Evolutionary conservation across 2,888 invertebrate species (phyloP).

Genomic region (Lasioglossum figueresi): DNA sequence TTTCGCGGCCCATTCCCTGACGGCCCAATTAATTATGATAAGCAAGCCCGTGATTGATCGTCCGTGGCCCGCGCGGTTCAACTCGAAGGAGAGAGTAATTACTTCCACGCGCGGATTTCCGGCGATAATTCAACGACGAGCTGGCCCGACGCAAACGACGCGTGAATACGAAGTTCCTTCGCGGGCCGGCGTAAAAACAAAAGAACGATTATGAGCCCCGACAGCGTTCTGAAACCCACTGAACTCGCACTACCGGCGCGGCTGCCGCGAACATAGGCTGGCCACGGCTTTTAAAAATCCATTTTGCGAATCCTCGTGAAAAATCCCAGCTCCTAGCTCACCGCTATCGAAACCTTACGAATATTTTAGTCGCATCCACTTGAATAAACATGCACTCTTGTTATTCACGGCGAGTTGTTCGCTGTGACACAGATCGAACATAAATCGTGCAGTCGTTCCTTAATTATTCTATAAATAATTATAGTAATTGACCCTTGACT

Average conservation of each 20-base stretch:
- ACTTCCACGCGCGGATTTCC: conserved; percentile 58
- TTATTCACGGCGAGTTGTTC: background rate
- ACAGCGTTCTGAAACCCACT: background rate
- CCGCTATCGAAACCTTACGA: background rate
- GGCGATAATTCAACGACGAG: conserved; percentile 54
- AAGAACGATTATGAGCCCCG: conserved; percentile 29
- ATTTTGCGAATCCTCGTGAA: background rate
- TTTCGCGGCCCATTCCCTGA: background rate
- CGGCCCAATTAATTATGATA: conserved; percentile 66
- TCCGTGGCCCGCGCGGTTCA: conserved; percentile 22
- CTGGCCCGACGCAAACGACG: conserved; percentile 50
- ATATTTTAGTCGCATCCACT: background rate
- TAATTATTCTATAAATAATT: background rate
- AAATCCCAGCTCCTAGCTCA: background rate
- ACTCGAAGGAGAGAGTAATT: conserved; percentile 61
- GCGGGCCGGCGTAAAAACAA: conserved; percentile 17
- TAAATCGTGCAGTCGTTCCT: background rate
- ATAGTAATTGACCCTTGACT: too few species aligned
- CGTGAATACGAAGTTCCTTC: conserved; percentile 46
- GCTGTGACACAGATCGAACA: background rate
- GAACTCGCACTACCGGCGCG: background rate
- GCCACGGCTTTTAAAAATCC: background rate
- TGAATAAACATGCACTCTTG: background rate
- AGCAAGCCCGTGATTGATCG: conserved; percentile 66
- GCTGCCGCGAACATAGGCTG: background rate